Percentiles rank a stretch among this genome's conserved stretches.
Conservation (phyloP, 1,140 invertebrate species). For the Drosophila auraria region DNA sequence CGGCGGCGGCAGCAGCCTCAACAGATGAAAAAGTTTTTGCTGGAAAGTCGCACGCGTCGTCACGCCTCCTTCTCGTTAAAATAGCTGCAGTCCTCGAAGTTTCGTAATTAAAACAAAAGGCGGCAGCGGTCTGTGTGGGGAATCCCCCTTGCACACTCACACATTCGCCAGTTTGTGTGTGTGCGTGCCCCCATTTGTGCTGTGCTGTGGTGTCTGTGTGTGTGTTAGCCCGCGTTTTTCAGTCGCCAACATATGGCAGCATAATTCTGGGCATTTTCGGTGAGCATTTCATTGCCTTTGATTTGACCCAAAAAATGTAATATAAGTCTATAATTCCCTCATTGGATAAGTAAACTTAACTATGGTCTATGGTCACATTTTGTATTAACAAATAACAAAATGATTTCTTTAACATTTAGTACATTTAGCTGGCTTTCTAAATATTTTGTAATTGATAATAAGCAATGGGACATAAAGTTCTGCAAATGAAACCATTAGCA, state of each 20-base stretch:
- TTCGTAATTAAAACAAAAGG: constrained; percentile 52
- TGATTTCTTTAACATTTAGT: background rate
- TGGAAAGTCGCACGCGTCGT: constrained; percentile 61
- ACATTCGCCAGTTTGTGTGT: background rate
- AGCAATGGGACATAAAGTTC: background rate
- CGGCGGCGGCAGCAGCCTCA: constrained; percentile 60
- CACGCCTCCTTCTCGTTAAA: constrained; percentile 47
- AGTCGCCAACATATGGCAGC: constrained; percentile 70
- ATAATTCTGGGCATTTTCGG: constrained; percentile 59
- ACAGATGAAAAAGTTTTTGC: constrained; percentile 78
- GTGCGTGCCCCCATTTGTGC: constrained; percentile 6
- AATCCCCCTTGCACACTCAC: constrained; percentile 25
- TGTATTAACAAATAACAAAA: too few relatives aligned
- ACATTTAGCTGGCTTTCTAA: background rate
- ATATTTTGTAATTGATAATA: too few relatives aligned
- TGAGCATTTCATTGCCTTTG: constrained; percentile 43
- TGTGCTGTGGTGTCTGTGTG: constrained; percentile 9
- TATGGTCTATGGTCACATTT: background rate
- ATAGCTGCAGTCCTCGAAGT: constrained; percentile 48
- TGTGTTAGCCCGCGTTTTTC: constrained; percentile 70
- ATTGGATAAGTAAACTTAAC: background rate
- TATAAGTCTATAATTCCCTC: background rate
- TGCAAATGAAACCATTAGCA: background rate
- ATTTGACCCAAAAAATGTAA: constrained; percentile 13
- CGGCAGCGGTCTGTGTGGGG: constrained; percentile 10